Evolutionary conservation across 2,797 vertebrate genomes (phyloP), one percentile per base, ranked within the genome.

Genomic region (Tadarida brasiliensis): DNA sequence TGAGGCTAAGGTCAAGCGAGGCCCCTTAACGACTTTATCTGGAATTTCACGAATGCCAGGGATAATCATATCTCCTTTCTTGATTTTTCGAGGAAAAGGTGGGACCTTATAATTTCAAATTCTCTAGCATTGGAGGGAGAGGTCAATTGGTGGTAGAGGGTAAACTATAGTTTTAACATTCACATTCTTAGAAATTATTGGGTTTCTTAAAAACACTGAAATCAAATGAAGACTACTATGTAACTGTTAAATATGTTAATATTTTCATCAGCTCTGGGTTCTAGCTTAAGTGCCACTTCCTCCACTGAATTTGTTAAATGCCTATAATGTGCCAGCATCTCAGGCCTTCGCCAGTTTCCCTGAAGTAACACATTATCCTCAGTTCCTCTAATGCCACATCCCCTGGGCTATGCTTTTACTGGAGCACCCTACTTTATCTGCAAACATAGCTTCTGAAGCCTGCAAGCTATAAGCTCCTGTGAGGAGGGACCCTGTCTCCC

Each of bases 191-290:
- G 90, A 74, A 92, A 83, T 6, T 57, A 12, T 15, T 77, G 22
- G 17, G 3, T 59, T 61, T 82, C 65, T 49, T 65, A 33, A 24
- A 28, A 73, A 35, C 7, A 73, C 0, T 24, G 57, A 94, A 92
- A 65, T 90, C 35, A 86, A 90, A 91, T 68, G 59, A 88, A 94
- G 57, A 47, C 76, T 7, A 30, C 54, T 92, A 90, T 11, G 30
- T 14, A 49, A 68, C 39, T 57, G 14, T 90, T 91, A 91, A 89
- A 11, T 28, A 57, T 56, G 57, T 82, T 71, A 65, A 51, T 73
- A 90, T 83, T 93, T 93, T 80, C 61, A 82, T 95, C 73, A 87
- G 33, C 59, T 71, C 80, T 83, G 95, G 70, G 19, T 74, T 85
- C 63, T 71, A 74, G 16, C 30, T 83, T 49, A 84, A 88, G 59